Evolutionary conservation across 2,888 invertebrate genomes (phyloP).

Genomic region (Drosophila paracracens): DNA sequence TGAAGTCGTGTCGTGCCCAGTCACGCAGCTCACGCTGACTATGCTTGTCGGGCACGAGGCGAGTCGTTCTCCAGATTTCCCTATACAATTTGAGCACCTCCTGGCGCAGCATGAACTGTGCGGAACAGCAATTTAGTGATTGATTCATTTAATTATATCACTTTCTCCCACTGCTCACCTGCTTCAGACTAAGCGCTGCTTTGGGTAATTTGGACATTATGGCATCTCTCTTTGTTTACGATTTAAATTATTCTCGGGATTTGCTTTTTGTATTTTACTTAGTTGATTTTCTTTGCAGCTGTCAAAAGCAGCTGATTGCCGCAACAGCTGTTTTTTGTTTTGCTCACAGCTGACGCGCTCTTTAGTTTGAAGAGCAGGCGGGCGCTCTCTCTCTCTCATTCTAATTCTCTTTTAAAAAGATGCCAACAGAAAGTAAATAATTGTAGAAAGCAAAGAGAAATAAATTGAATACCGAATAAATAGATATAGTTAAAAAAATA

Average conservation of each 20-base stretch:
- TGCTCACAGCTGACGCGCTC: slow-evolving; percentile 18
- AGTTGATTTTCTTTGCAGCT: neutral
- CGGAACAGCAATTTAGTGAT: neutral
- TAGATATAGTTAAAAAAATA: neutral
- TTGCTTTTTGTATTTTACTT: neutral
- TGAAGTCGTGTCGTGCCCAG: slow-evolving; percentile 92
- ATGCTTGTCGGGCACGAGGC: slow-evolving; percentile 88
- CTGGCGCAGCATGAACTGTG: slow-evolving; percentile 91
- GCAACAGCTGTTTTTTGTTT: slow-evolving; percentile 24
- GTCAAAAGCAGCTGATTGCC: slow-evolving; percentile 54
- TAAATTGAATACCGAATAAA: neutral
- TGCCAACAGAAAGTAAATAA: neutral
- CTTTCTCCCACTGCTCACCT: slow-evolving; percentile 84
- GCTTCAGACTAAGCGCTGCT: slow-evolving; percentile 87
- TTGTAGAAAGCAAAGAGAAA: neutral
- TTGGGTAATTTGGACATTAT: slow-evolving; percentile 84
- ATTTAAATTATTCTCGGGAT: neutral
- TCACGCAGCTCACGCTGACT: slow-evolving; percentile 88
- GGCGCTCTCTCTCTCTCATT: slow-evolving; percentile 3
- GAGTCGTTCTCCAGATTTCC: slow-evolving; percentile 89
- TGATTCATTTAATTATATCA: neutral
- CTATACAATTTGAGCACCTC: slow-evolving; percentile 92
- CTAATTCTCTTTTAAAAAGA: neutral
- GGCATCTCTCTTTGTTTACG: slow-evolving; percentile 7
- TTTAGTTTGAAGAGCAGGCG: slow-evolving; percentile 2